Base-by-base conservation (phyloP, 1,140 invertebrate species). In the Diorhabda carinulata region DNA sequence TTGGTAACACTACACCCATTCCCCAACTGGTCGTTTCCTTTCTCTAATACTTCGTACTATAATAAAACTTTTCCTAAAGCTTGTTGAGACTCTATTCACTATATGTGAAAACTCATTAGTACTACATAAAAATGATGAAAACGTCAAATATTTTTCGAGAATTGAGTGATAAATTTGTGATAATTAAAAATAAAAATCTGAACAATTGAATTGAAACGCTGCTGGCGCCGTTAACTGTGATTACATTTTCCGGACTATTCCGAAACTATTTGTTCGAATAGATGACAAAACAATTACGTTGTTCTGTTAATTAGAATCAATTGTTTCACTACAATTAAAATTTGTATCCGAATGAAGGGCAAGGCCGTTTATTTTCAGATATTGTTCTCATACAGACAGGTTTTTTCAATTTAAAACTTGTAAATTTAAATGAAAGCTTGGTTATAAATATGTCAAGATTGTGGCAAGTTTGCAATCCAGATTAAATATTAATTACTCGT, bases 401-500 rank as follows among this genome's bases (percentile, higher is more conserved):
- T 52, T 52, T 52, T 52, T 52, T 52, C 47, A 52, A 6, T 52
- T 52, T 52, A 52, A 52, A 52, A 52, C 47, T n/a, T 52, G 47
- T 52, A 52, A 52, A 52, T 52, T 52, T 52, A 52, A 52, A 52
- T 52, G n/a, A 52, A 52, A 52, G 47, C 47, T 52, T 2, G 47
- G 47, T 52, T 52, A n/a, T 52, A 52, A 52, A 52, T 52, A 52
- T 52, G 47, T 52, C 47, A 52, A 52, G 47, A 52, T 52, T 52
- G 47, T n/a, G 47, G 47, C 47, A 52, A 52, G 47, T 52, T n/a
- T 52, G n/a, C 47, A n/a, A 8, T 52, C n/a, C 6, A 6, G 47
- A 52, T 52, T 8, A 52, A 52, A 52, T 52, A 52, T 52, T 52
- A 52, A 52, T 52, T 52, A n/a, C n/a, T n/a, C n/a, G 47, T n/a